These are phyloP conservation scores for Tetanocera ferruginea DNA, from an alignment of 2,888 invertebrate species.

Conservation along the genomic window DNA sequence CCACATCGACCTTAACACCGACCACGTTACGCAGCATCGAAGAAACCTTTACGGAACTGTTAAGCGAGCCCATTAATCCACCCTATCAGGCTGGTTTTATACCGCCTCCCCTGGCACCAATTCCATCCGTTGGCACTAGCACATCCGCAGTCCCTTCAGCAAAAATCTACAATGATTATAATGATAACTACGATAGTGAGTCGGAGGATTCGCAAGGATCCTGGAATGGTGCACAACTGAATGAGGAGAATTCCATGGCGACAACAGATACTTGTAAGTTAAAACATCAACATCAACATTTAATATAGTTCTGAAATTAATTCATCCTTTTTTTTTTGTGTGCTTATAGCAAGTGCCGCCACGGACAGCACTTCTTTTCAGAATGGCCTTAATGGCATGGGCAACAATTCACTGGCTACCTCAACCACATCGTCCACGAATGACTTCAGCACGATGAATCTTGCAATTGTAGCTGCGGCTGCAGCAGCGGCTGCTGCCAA, in stretches of 20 bases:
- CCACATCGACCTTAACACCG: conserved; percentile 94
- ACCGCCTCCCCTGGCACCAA: conserved; percentile 83
- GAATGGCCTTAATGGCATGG: conserved; percentile 61
- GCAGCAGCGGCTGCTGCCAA: conserved; percentile 50
- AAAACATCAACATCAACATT: not conserved
- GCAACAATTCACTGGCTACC: conserved; percentile 55
- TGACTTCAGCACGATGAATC: conserved; percentile 59
- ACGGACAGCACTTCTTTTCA: conserved; percentile 67
- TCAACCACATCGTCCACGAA: conserved; percentile 57
- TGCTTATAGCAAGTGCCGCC: conserved; percentile 66
- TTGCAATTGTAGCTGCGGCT: conserved; percentile 55
- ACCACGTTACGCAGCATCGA: conserved; percentile 93
- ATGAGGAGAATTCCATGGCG: conserved; percentile 65
- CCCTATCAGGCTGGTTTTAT: conserved; percentile 94
- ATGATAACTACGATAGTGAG: conserved; percentile 53
- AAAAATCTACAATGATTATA: conserved; percentile 43
- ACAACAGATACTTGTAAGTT: conserved; percentile 69
- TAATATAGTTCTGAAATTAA: not conserved
- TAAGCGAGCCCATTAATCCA: conserved; percentile 81
- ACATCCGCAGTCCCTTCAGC: conserved; percentile 40
- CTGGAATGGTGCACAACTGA: conserved; percentile 62
- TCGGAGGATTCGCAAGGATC: conserved; percentile 67
- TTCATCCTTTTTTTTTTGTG: conserved; percentile 8
- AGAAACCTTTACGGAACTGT: conserved; percentile 90
- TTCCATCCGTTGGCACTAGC: conserved; percentile 44